phyloP scores from a whole-genome alignment of 1,140 invertebrate genomes.

The Drosophila bifasciata region DNA sequence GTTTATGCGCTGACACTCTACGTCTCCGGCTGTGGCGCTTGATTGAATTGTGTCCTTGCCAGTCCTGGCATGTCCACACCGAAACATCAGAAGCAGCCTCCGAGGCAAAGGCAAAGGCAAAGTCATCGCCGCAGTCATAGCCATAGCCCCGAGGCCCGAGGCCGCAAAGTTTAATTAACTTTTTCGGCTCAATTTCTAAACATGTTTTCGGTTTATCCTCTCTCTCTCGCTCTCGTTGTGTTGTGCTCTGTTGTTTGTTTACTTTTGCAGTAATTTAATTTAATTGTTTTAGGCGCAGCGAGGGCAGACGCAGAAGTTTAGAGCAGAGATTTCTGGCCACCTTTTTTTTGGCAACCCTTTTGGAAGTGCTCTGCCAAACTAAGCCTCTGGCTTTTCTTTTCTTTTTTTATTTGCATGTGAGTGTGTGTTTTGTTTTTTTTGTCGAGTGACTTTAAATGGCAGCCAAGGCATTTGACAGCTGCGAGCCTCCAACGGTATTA shows the following conservation, averaged over 20 bases:
- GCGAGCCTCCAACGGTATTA: conserved; percentile 70
- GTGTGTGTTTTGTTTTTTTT: conserved; percentile 25
- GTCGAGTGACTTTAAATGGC: conserved; percentile 75
- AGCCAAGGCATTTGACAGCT: conserved; percentile 73
- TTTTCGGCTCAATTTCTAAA: conserved; percentile 70
- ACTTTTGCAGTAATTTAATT: conserved; percentile 4
- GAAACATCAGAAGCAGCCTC: background rate
- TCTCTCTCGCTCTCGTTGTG: background rate
- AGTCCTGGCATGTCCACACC: conserved; percentile 58
- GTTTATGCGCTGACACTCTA: conserved; percentile 72
- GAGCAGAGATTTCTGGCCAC: background rate
- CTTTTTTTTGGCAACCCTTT: background rate
- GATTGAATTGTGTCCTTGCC: conserved; percentile 80
- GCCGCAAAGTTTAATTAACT: conserved; percentile 72
- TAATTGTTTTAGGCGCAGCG: conserved; percentile 2
- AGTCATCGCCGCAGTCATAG: background rate
- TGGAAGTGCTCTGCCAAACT: background rate
- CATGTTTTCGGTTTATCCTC: conserved; percentile 22
- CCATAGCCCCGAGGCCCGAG: background rate
- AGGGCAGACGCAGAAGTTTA: background rate
- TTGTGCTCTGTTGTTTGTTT: background rate
- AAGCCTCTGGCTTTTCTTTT: conserved; percentile 5
- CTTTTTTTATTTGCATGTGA: conserved; percentile 8
- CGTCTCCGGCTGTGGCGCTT: conserved; percentile 54
- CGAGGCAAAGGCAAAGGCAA: background rate